Evolutionary conservation across 2,113 vertebrate genomes (phyloP), one percentile per base, ranked within the genome.

Genomic region (Bubalus kerabau): DNA sequence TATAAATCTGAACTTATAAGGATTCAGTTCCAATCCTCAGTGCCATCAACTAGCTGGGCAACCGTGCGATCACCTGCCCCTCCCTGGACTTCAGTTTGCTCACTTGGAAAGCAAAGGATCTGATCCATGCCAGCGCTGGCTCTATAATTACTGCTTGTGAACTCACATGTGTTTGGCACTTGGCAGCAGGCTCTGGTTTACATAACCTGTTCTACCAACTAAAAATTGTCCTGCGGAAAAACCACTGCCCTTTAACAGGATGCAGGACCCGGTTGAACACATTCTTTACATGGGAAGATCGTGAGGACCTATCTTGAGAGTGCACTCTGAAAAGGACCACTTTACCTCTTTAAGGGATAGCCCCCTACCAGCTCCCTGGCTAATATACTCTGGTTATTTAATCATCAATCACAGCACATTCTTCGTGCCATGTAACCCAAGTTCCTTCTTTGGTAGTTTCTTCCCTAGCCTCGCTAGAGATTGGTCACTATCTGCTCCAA

Each of bases 201-300:
- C n/a, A 85, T 93, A 93, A 93, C 76, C 97, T 97, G 87, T 88
- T 95, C 52, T 91, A 91, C 86, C 76, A 74, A 91, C 76, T 94
- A 36, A 92, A 90, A 78, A 50, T n/a, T 54, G 24, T 14, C 89
- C 87, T 97, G 85, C 52, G 24, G 56, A 91, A 93, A 82, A 89
- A 36, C 46, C 60, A 57, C 48, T 43, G 64, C 26, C 74, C 64
- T 93, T 52, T 57, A 62, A 64, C 14, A 50, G 46, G 21, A 11
- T n/a, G 36, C 6, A 36, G 59, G 59, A 62, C 36, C 56, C 9
- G 3, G 36, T 30, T 23, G 48, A 95, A 87, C 28, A 46, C 36
- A 14, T 56, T 92, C 57, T 81, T 4, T 87, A 11, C 43, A 5
- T 56, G 40, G 26, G 50, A 90, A 64, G 59, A 78, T 46, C 56